Base-by-base conservation (phyloP, 2,888 invertebrate species). In the Oxytorus armatus region DNA sequence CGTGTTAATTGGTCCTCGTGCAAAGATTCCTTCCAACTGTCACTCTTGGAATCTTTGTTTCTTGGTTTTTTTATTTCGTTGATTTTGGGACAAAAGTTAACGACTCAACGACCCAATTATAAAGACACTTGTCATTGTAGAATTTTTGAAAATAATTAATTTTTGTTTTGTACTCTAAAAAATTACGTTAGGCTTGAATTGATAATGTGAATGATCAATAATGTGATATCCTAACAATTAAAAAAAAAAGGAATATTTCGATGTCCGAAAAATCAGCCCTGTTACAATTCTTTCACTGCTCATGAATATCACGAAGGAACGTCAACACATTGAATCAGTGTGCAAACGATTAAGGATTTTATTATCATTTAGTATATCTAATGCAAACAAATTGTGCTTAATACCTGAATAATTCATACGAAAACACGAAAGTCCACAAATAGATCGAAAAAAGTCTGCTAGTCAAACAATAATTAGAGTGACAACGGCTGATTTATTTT, bases 1-100 rank as follows among this genome's bases (percentile, higher is more conserved):
- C 53, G 66, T 39, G 66, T 68, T 68, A 79, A 81, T 81, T 81
- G 72, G 78, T 69, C 59, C 78, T 72, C 14, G 25, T 10, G 42
- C 14, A 39, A n/a, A 55, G 11, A 55, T 70, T 80, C 36, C 39
- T 25, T 44, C 18, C 47, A 23, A 44, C 53, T 49, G 36, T 47
- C 51, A 44, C 49, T 66, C 66, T 76, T 61, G 18, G 8, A 21
- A 14, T 47, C 11, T 55, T 42, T 69, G 47, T 44, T 36, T 59
- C 8, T 18, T 10, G 44, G 23, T 36, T 44, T 47, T 10, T 55
- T 42, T 69, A 39, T 44, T 36, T 59, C 8, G n/a, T 18, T 10
- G 44, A 18, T 36, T 44, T 14, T n/a, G 16, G 49, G 47, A 69
- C 10, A n/a, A 65, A 51, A 61, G 42, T 47, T 63, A 59, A 49